These are phyloP conservation scores for Sminthurides aquaticus DNA, from an alignment of 2,888 invertebrate species.

Conservation along the genomic window DNA sequence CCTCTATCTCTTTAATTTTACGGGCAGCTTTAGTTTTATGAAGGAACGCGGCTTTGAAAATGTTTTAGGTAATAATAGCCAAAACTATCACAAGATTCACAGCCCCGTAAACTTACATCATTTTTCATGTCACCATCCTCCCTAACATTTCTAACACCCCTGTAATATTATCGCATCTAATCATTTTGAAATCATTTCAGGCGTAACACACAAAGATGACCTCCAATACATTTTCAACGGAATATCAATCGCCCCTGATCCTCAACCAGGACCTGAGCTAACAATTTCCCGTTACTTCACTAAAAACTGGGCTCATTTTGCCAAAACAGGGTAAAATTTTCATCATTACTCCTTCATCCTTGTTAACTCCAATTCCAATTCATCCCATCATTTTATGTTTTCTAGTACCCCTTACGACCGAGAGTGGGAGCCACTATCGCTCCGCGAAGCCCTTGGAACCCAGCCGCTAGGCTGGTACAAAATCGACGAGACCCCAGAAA, in stretches of 20 bases:
- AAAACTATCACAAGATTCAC: too few species aligned
- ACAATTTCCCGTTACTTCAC: conserved; percentile 47
- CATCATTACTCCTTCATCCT: not conserved
- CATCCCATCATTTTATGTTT: not conserved
- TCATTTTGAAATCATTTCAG: conserved; percentile 40
- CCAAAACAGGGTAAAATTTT: conserved; percentile 49
- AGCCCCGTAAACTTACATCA: too few species aligned
- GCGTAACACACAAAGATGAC: conserved; percentile 53
- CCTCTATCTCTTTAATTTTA: conserved; percentile 45
- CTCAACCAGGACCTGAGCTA: conserved; percentile 46
- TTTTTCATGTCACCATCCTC: too few species aligned
- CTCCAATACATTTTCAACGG: conserved; percentile 51
- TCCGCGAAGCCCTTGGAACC: conserved; percentile 27
- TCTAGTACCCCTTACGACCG: not conserved
- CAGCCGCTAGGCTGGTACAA: conserved; percentile 30
- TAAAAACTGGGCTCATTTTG: conserved; percentile 51
- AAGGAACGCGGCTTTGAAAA: conserved; percentile 29
- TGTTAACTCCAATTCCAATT: not conserved
- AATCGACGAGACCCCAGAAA: conserved; percentile 24
- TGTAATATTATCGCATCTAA: not conserved
- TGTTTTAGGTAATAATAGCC: conserved; percentile 20
- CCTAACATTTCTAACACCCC: not conserved
- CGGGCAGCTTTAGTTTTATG: conserved; percentile 49
- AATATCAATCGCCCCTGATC: conserved; percentile 47
- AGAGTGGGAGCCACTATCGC: conserved; percentile 10